Evolutionary conservation across 2,888 invertebrate genomes (phyloP).

Genomic region (Philereme transversata): DNA sequence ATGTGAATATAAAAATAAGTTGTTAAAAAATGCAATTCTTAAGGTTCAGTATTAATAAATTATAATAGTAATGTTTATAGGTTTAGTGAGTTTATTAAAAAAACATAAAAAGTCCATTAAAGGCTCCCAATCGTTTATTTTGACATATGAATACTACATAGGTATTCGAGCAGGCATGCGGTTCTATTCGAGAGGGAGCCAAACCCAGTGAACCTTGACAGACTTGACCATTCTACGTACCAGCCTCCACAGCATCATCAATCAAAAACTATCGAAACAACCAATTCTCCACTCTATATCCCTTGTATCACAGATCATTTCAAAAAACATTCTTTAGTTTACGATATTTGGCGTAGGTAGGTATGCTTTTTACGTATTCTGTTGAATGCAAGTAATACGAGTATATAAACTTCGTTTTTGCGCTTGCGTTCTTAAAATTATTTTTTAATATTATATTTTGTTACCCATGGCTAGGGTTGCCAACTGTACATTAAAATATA

Average conservation of each 20-base stretch:
- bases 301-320: not conserved
- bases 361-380: not conserved
- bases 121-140: not conserved
- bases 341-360: not conserved
- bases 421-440: not conserved
- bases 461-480: no score
- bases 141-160: slow-evolving; percentile 5
- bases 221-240: slow-evolving; percentile 14
- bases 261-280: slow-evolving; percentile 6
- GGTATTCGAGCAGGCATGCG: slow-evolving; percentile 16
- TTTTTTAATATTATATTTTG: no score
- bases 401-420: slow-evolving; percentile 29
- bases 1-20: no score
- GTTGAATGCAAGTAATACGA: no score
- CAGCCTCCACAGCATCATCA: slow-evolving; percentile 3
- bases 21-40: no score
- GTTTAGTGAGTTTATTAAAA: not conserved
- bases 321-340: slow-evolving; percentile 13
- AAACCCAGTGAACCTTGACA: slow-evolving; percentile 27
- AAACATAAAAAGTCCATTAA: not conserved
- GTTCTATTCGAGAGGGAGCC: slow-evolving; percentile 13
- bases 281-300: slow-evolving; percentile 5
- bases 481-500: no score
- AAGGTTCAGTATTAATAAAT: no score
- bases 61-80: no score